Evolutionary conservation across 1,140 invertebrate species (phyloP).

Genomic region (Chelonus insularis): DNA sequence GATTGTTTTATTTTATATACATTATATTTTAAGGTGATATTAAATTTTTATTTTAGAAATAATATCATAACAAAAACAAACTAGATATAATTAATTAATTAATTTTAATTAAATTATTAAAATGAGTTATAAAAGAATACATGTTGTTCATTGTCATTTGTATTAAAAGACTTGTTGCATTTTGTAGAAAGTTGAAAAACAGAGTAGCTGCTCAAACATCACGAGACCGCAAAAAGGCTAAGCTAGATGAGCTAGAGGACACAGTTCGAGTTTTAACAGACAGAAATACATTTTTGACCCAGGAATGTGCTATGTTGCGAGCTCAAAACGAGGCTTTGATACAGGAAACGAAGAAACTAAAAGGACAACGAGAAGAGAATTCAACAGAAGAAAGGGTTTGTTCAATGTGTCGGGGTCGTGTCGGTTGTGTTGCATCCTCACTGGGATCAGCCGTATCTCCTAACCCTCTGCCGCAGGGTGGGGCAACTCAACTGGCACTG

Average conservation of each 20-base stretch:
- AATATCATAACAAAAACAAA: no score
- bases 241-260: conserved; percentile 84
- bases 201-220: conserved; percentile 97
- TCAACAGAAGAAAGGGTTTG: conserved; percentile 55
- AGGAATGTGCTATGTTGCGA: conserved; percentile 68
- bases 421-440: conserved; percentile 63
- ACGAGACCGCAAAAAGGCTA: conserved; percentile 93
- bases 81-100: no score
- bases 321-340: conserved; percentile 68
- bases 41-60: no score
- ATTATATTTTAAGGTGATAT: no score
- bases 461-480: conserved; percentile 82
- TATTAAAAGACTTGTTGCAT: no score
- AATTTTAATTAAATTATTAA: no score
- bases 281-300: conserved; percentile 66
- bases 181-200: conserved; percentile 89
- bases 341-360: conserved; percentile 67
- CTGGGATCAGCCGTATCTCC: conserved; percentile 77
- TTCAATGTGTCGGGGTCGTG: conserved; percentile 57
- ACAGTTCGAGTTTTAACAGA: conserved; percentile 68
- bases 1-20: no score
- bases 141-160: no score
- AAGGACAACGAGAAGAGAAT: conserved; percentile 55
- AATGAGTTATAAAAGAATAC: no score
- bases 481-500: conserved; percentile 65